Percentiles rank a stretch among this genome's conserved stretches.
phyloP scores from a whole-genome alignment of 1,140 invertebrate genomes.

The Mycetomoellerius zeteki region DNA sequence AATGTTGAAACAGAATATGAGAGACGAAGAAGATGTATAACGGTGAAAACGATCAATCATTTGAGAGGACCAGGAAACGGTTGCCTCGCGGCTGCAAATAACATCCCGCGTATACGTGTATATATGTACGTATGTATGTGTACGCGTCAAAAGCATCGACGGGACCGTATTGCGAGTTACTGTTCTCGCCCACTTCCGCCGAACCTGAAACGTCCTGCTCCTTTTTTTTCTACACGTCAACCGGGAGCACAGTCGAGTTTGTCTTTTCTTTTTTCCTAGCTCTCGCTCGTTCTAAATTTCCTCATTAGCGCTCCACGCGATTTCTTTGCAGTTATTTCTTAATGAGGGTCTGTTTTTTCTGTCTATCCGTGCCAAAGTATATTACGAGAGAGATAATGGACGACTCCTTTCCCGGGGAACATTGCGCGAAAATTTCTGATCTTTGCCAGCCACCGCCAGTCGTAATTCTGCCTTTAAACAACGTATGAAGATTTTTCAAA shows the following conservation, averaged over 20 bases:
- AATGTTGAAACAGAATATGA: slow-evolving; percentile 51
- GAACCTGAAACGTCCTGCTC: slow-evolving; percentile 16
- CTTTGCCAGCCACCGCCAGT: background rate
- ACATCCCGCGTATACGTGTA: slow-evolving; percentile 43
- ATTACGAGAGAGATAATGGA: slow-evolving; percentile 36
- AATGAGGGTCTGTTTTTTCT: slow-evolving; percentile 30
- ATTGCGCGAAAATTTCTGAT: background rate
- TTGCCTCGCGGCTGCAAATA: slow-evolving; percentile 79
- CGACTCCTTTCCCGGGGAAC: background rate
- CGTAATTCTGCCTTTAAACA: slow-evolving; percentile 30
- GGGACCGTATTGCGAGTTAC: slow-evolving; percentile 44
- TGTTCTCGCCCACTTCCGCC: slow-evolving; percentile 10
- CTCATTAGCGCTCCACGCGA: slow-evolving; percentile 16
- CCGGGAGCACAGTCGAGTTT: background rate
- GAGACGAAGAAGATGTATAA: slow-evolving; percentile 58
- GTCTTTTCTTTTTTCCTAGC: background rate
- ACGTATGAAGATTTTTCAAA: slow-evolving; percentile 59
- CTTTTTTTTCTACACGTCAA: slow-evolving; percentile 9
- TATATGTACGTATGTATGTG: background rate
- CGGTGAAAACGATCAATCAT: slow-evolving; percentile 82
- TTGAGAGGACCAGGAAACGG: slow-evolving; percentile 74
- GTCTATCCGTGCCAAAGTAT: background rate
- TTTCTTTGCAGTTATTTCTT: slow-evolving; percentile 14
- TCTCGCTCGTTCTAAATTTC: slow-evolving; percentile 25
- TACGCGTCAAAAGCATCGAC: slow-evolving; percentile 59